Conservation (phyloP, 2,113 vertebrate species). For the Corynorhinus townsendii region DNA sequence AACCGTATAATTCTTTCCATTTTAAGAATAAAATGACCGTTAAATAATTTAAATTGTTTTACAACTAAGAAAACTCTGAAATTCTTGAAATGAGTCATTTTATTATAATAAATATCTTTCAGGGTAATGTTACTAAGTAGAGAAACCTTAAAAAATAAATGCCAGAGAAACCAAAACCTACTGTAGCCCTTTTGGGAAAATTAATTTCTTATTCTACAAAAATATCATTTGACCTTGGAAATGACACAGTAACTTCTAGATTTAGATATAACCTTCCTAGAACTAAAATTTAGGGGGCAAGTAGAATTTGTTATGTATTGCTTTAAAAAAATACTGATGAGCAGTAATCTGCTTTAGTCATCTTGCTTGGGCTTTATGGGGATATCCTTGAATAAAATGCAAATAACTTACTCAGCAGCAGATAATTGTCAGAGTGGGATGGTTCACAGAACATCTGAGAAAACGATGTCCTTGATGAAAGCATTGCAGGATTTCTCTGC, state of each 20-base stretch:
- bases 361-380: conserved; percentile 53
- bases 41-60: conserved; percentile 10
- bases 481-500: conserved; percentile 10
- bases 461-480: conserved; percentile 41
- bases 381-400: conserved; percentile 52
- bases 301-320: conserved; percentile 11
- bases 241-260: not conserved
- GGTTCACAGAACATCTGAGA: conserved; percentile 54
- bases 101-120: not conserved
- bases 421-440: conserved; percentile 37
- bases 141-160: not conserved
- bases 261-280: not conserved
- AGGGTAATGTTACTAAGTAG: not conserved
- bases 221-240: not conserved
- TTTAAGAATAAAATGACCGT: not conserved
- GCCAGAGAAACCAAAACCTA: not conserved
- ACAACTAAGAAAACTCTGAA: not conserved
- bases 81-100: not conserved
- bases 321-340: not conserved
- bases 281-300: not conserved
- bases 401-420: conserved; percentile 42
- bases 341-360: conserved; percentile 19
- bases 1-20: not conserved
- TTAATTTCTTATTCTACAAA: not conserved
- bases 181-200: not conserved